A percentile compares a stretch with the other conserved stretches of the same genome.
Evolutionary conservation across 2,113 vertebrate genomes (phyloP).

Genomic region (Megaleporinus macrocephalus): DNA sequence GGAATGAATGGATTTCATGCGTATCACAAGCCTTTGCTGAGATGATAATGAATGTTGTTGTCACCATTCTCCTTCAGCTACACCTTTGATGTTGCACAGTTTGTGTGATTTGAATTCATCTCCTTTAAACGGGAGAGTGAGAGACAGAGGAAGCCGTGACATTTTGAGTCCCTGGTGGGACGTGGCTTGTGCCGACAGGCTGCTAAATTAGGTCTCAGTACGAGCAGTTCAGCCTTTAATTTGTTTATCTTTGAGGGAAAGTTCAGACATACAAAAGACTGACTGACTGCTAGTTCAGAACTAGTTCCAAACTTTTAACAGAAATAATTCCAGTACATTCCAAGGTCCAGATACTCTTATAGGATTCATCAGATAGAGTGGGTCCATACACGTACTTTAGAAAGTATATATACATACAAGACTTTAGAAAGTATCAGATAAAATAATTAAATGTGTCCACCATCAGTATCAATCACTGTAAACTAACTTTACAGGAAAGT

Average conservation of each 20-base stretch:
- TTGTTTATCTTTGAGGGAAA: constrained; percentile 24
- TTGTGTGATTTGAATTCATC: constrained; percentile 30
- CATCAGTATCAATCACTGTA: no score
- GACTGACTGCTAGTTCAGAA: not conserved
- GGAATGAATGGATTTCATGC: not conserved
- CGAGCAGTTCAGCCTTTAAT: constrained; percentile 12
- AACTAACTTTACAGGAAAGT: no score
- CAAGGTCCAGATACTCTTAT: not conserved
- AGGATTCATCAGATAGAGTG: not conserved
- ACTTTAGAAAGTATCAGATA: not conserved
- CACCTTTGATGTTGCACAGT: constrained; percentile 18
- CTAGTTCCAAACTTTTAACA: not conserved
- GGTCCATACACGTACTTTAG: not conserved
- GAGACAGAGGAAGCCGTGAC: constrained; percentile 7
- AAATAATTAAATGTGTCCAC: no score
- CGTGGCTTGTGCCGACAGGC: constrained; percentile 11
- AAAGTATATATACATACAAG: not conserved
- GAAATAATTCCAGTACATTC: not conserved
- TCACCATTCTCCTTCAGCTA: not conserved
- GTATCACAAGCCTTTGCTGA: not conserved
- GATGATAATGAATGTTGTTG: constrained; percentile 21
- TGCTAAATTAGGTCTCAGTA: constrained; percentile 37
- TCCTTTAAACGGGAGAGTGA: constrained; percentile 11
- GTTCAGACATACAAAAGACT: not conserved
- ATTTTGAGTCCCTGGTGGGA: constrained; percentile 11